phyloP scores from a whole-genome alignment of 2,797 vertebrate species.

The Rhincodon typus region DNA sequence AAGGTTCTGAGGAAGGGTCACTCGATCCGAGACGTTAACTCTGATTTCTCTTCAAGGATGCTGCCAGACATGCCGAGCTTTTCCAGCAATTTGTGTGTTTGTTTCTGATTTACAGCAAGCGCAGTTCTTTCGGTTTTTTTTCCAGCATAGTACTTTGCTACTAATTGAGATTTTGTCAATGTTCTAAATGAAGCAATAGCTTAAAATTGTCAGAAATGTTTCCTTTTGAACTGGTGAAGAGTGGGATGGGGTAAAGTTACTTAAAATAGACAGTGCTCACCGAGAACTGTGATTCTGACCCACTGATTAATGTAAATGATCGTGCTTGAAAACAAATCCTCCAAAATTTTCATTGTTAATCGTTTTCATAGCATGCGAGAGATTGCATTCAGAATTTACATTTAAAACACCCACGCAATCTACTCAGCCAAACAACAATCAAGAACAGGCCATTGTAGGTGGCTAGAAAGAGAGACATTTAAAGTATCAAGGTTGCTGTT shows the following conservation, averaged over 20 bases:
- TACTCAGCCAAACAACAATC: neutral
- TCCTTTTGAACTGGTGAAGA: neutral
- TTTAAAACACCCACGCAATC: no score
- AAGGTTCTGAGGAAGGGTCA: no score
- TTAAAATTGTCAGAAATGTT: neutral
- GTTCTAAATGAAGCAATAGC: neutral
- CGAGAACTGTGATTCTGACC: neutral
- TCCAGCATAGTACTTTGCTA: no score
- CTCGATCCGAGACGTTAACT: no score
- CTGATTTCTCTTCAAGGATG: no score
- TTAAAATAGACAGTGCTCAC: neutral
- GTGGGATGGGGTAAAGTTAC: no score
- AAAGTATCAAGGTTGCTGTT: neutral
- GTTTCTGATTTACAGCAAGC: no score
- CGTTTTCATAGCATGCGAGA: slow-evolving; percentile 17
- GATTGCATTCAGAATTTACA: neutral
- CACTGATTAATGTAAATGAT: neutral
- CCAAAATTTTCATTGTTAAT: slow-evolving; percentile 4
- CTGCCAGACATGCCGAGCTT: no score
- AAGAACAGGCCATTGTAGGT: neutral
- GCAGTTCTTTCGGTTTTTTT: no score
- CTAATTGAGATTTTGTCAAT: no score
- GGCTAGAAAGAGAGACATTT: no score
- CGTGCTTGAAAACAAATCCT: neutral
- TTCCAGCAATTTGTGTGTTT: no score